Evolutionary conservation across 2,113 vertebrate species (phyloP), one percentile per base, ranked within the genome.

Genomic region (Malurus elegans): DNA sequence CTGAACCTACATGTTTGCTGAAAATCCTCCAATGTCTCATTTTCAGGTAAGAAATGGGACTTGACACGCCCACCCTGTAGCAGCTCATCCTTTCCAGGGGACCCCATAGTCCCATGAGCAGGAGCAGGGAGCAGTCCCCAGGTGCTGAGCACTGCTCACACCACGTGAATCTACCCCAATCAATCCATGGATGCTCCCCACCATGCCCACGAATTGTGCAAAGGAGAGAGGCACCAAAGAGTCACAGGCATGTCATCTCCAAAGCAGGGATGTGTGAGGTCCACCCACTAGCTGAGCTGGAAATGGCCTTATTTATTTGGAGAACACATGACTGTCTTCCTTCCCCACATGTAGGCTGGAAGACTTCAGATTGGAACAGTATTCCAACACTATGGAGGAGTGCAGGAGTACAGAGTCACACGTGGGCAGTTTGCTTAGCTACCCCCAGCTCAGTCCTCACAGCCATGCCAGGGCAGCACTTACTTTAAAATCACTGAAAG

Each of bases 121-220:
- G 53, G 3, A 82, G 14, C 11, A n/a, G 18, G 7, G 12, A 47
- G 11, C 21, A 75, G 53, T 25, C 10, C 18, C 15, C 4, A 3
- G 20, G 32, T 31, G 28, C 26, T 66, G 12, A 67, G 48, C 2
- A 0, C 42, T 58, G 38, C 29, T 42, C 34, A 60, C 16, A 18
- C 16, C 26, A 38, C 0, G 0, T 23, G 40, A 24, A 40, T 23
- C 50, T 25, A 66, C 15, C 18, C 31, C 19, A n/a, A 4, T 15
- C 19, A 87, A 17, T 8, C 58, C 54, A 65, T 1, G 1, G n/a
- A 74, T 53, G 31, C 36, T 66, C 15, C 45, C 20, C 16, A 67
- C 11, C 48, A 34, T 47, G 32, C 4, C 21, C 32, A 45, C 6
- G 25, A 36, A 32, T 1, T 50, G 38, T 40, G 5, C 56, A 78